A percentile compares a stretch with the other conserved stretches of the same genome.
Conservation (phyloP, 2,797 vertebrate genomes). For the Rhinoraja longicauda region DNA sequence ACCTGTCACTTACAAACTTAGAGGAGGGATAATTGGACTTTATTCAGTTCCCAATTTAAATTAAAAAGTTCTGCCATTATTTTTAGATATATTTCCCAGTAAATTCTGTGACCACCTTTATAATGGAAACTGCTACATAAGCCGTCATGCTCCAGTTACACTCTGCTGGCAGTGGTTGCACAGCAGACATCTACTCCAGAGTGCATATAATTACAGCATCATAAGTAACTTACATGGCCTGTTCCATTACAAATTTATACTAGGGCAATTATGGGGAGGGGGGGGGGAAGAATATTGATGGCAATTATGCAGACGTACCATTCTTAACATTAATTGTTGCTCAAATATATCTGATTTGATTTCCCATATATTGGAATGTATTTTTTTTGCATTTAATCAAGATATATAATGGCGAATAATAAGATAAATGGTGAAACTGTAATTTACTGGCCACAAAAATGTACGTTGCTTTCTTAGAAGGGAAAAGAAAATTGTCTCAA, state of each 20-base stretch:
- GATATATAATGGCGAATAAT: background rate
- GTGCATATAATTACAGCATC: background rate
- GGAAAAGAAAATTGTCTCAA: slow-evolving; percentile 46
- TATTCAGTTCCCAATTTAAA: background rate
- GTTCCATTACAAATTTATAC: background rate
- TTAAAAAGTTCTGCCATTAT: background rate
- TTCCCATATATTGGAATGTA: background rate
- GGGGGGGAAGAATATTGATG: background rate
- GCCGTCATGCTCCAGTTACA: background rate
- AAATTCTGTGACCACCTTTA: too few species aligned
- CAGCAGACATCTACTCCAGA: too few species aligned
- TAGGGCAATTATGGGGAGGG: background rate
- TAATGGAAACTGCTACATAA: background rate
- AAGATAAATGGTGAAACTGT: background rate
- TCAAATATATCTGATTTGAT: background rate
- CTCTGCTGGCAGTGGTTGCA: background rate
- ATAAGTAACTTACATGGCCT: background rate
- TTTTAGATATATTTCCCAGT: background rate
- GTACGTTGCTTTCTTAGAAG: background rate
- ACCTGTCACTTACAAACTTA: background rate
- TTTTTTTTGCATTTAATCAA: background rate
- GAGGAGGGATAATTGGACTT: background rate
- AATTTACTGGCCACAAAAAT: background rate
- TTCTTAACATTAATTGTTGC: background rate
- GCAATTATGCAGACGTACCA: background rate